Evolutionary conservation across 2,797 vertebrate species (phyloP).

Genomic region (Buceros bicornis): DNA sequence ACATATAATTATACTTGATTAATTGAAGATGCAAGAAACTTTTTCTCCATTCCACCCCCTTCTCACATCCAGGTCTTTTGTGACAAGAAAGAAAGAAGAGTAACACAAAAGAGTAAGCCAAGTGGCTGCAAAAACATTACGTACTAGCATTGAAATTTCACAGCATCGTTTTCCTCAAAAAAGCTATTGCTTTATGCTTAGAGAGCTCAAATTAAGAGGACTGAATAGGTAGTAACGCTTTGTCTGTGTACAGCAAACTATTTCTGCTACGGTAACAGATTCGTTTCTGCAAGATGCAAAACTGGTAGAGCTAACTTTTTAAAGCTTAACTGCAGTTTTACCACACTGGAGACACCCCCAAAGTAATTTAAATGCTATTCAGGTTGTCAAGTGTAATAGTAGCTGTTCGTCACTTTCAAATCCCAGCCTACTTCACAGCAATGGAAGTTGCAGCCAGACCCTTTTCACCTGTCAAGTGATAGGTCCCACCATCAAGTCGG

Average conservation of each 20-base stretch:
- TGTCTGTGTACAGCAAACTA: background rate
- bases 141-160: background rate
- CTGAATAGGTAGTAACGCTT: background rate
- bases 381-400: background rate
- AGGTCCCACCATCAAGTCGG: background rate
- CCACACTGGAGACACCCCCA: background rate
- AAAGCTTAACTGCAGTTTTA: background rate
- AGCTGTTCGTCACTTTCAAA: background rate
- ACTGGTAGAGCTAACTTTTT: background rate
- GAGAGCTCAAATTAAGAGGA: background rate
- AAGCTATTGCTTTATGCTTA: background rate
- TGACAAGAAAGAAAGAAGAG: background rate
- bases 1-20: background rate
- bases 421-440: background rate
- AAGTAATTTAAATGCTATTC: background rate
- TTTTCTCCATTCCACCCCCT: background rate
- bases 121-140: accelerated
- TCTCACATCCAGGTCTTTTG: background rate
- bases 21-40: background rate
- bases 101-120: background rate
- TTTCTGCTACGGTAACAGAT: background rate
- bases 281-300: background rate
- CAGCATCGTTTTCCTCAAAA: background rate
- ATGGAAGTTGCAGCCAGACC: background rate
- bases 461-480: background rate